Evolutionary conservation across 2,113 vertebrate genomes (phyloP).

Genomic region (Antechinus flavipes): DNA sequence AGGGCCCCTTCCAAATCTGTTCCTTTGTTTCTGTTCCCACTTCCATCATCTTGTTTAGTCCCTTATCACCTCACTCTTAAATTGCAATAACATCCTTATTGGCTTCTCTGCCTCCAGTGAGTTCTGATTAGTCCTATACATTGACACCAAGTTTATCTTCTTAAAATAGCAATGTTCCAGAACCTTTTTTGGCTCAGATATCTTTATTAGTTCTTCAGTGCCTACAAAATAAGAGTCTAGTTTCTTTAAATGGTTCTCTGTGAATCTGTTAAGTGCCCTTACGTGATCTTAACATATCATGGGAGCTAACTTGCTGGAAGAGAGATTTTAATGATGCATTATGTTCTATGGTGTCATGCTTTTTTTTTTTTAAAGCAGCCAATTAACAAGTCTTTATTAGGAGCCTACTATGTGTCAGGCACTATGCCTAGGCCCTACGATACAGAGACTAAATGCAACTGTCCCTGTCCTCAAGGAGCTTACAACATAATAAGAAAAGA

Average conservation of each 20-base stretch:
- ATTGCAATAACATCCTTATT: background rate
- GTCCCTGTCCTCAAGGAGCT: background rate
- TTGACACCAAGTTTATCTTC: background rate
- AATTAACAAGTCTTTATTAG: background rate
- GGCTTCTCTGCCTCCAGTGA: background rate
- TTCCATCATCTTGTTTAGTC: accelerated
- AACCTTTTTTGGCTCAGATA: background rate
- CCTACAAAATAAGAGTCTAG: background rate
- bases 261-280: background rate
- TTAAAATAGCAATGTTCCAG: background rate
- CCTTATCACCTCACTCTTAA: background rate
- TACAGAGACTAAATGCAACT: background rate
- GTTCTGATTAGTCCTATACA: background rate
- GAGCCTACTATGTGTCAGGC: background rate
- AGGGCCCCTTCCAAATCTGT: background rate
- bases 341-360: background rate
- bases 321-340: background rate
- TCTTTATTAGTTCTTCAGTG: background rate
- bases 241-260: background rate
- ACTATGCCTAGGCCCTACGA: background rate
- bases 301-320: background rate
- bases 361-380: no score
- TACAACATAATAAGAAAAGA: background rate
- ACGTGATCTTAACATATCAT: background rate
- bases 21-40: background rate